Evolutionary conservation across 2,797 vertebrate genomes (phyloP), one percentile per base, ranked within the genome.

Genomic region (Hephaestus fuliginosus): DNA sequence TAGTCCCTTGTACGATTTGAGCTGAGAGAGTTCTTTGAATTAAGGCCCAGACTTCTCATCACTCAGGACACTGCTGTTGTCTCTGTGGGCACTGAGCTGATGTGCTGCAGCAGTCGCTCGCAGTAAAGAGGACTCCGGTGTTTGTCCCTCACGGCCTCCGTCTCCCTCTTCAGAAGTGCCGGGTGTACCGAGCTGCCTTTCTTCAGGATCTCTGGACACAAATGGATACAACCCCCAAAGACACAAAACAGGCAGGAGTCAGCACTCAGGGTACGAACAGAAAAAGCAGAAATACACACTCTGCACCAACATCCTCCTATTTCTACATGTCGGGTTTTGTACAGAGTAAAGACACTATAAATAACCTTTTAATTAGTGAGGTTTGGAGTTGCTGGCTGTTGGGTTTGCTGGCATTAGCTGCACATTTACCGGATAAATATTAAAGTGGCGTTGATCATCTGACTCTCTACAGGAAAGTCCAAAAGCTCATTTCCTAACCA

Each of bases 121-220:
- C 97, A 98, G 83, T 93, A 91, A 18, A 72, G 2, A 0, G 96
- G 91, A 0, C 93, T 96, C 73, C 96, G 95, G 58, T 99, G 98
- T 76, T 97, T 97, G 69, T 96, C 93, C 65, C 93, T 83, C 12
- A 94, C 96, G 0, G 94, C 95, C 91, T 97, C 96, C 0, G 92
- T 92, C 79, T 97, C 96, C 62, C 78, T 91, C 73, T 91, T 73
- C 18, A 99, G 94, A n/a, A 97, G 84, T 0, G 86, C 91, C 0
- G 97, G 95, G 73, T 96, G 93, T 30, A 97, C 91, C 7, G 18
- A 2, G 7, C 97, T 95, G 78, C 96, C 96, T 52, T 93, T 94
- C 89, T 96, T 97, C 80, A 99, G 94, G 78, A 97, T 93, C 48
- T 97, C 98, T 99, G 94, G 10, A 48, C 43, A 55, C 8, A 79